A percentile compares a stretch with the other conserved stretches of the same genome.
phyloP scores from a whole-genome alignment of 2,888 invertebrate species.

The Mythimna impura region DNA sequence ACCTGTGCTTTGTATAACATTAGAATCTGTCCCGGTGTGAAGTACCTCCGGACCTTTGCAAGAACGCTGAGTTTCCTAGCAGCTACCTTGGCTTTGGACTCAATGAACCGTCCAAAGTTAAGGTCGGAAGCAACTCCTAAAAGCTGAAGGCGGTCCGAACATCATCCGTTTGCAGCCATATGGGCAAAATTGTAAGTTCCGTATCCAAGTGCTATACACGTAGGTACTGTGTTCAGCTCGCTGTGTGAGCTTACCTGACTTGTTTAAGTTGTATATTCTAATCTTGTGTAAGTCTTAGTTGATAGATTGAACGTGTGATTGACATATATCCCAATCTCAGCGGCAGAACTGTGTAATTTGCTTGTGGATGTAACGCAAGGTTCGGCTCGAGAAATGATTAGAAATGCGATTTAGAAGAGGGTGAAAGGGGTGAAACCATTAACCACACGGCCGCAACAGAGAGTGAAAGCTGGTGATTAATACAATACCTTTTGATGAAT shows the following conservation, averaged over 20 bases:
- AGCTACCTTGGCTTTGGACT: no score
- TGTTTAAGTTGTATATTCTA: constrained; percentile 1
- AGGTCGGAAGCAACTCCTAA: no score
- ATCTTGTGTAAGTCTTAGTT: constrained; percentile 4
- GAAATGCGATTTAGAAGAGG: constrained; percentile 11
- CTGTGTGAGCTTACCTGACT: neutral
- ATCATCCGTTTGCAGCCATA: neutral
- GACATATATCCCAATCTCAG: constrained; percentile 3
- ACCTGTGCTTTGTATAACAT: no score
- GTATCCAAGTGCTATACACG: neutral
- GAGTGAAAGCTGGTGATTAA: constrained; percentile 33
- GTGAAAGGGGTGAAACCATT: constrained; percentile 16
- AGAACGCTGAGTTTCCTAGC: no score
- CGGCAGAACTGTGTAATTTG: neutral
- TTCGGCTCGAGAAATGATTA: constrained; percentile 10
- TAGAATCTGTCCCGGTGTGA: no score
- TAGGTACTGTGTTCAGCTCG: neutral
- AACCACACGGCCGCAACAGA: constrained; percentile 1
- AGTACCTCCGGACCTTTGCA: no score
- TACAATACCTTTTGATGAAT: constrained; percentile 32
- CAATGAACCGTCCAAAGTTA: no score
- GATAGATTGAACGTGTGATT: constrained; percentile 34
- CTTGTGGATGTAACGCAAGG: neutral
- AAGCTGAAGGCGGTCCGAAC: no score
- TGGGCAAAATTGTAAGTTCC: neutral